phyloP scores from a whole-genome alignment of 2,888 invertebrate species.

The Eulithis prunata region DNA sequence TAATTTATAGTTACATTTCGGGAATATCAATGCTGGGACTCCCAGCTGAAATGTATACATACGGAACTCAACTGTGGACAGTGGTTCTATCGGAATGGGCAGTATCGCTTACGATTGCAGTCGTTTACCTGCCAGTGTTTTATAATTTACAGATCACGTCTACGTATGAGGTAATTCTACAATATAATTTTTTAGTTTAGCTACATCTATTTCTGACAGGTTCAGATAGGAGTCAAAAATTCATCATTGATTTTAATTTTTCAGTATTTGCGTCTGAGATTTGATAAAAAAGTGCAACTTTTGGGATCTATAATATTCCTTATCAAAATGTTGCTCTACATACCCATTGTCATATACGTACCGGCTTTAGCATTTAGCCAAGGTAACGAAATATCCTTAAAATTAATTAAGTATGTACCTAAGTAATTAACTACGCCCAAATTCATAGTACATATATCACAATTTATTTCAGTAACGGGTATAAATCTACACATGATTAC shows the following conservation, averaged over 20 bases:
- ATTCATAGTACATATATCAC: no score
- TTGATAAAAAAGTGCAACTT: constrained; percentile 87
- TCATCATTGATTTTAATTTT: constrained; percentile 49
- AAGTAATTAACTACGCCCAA: background rate
- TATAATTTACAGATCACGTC: constrained; percentile 90
- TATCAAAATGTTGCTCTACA: constrained; percentile 90
- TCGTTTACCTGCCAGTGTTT: constrained; percentile 89
- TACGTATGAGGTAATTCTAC: constrained; percentile 86
- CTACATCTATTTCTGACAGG: no score
- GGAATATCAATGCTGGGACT: constrained; percentile 89
- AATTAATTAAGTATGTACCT: background rate
- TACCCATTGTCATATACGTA: constrained; percentile 94
- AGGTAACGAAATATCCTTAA: constrained; percentile 73
- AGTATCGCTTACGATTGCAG: constrained; percentile 87
- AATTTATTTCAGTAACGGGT: constrained; percentile 87
- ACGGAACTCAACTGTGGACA: constrained; percentile 89
- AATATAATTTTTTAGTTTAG: background rate
- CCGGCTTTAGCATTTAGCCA: constrained; percentile 94
- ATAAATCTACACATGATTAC: constrained; percentile 91
- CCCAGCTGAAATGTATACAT: constrained; percentile 91
- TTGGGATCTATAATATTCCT: constrained; percentile 88
- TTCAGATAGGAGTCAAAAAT: background rate
- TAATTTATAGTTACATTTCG: constrained; percentile 87
- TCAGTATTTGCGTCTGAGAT: constrained; percentile 88
- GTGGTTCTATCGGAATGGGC: constrained; percentile 86